Base-by-base conservation (phyloP, 2,113 vertebrate genomes). In the Tetrax tetrax region DNA sequence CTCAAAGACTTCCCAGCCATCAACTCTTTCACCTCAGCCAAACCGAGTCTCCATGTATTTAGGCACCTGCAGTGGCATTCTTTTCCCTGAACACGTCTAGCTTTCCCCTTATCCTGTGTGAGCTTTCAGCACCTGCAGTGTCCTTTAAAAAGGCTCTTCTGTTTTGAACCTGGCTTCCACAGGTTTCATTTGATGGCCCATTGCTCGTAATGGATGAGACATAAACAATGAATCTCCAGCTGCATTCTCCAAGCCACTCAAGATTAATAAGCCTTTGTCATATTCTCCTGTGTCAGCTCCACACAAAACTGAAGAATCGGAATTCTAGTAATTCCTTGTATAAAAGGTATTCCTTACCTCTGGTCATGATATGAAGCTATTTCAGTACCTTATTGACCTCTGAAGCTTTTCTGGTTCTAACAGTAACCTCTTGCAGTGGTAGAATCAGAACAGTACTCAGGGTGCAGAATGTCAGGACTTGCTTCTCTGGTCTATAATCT, bases 211-310 rank as follows among this genome's bases (percentile, higher is more conserved):
- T 51, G 61, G 33, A 25, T 2, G 7, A 82, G 33, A 66, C 45
- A 64, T 8, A 43, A 77, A 22, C 6, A 74, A 6, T 10, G 8
- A 59, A 33, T 37, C 35, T 69, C 31, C 16, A 63, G n/a, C 20
- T 56, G 2, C 28, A 66, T 54, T 56, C 28, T 68, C 43, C 0
- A 0, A 56, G 59, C 38, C 19, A 6, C 14, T 64, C 6, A 15
- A 51, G 31, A 35, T 57, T 48, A 83, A 70, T 14, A 88, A 66
- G 85, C 4, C 7, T 63, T 56, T 63, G 1, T 68, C 10, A 4
- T 47, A 22, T 27, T 68, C 14, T 80, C 27, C 33, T 38, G 2
- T 38, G 51, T 38, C 37, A 89, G n/a, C 69, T 83, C 70, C 48
- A 28, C 14, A 27, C 12, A 50, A 64, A 83, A 59, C 31, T 47